Evolutionary conservation across 2,888 invertebrate genomes (phyloP).

Genomic region (Nipponacmea schrenckii): DNA sequence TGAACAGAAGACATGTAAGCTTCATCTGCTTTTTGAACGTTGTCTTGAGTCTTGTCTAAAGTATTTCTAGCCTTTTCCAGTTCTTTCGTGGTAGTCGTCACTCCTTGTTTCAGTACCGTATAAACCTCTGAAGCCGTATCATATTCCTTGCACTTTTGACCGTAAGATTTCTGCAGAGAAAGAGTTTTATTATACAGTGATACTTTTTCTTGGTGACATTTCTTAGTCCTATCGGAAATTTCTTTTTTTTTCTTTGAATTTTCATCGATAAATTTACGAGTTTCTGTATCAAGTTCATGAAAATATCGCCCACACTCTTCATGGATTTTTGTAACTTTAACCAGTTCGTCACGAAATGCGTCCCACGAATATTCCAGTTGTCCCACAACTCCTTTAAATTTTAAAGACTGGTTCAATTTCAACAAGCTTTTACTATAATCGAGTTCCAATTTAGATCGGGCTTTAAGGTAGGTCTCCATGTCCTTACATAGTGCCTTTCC

Average conservation of each 20-base stretch:
- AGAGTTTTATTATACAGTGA: background rate
- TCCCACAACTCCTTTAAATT: background rate
- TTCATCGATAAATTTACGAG: background rate
- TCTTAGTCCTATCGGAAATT: background rate
- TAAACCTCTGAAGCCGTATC: constrained; percentile 1
- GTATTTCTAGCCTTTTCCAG: constrained; percentile 16
- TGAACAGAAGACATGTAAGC: constrained; percentile 25
- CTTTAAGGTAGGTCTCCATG: background rate
- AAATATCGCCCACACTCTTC: background rate
- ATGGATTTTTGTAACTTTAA: background rate
- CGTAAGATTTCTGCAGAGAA: constrained; percentile 10
- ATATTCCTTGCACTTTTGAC: constrained; percentile 16
- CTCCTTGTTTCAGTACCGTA: background rate
- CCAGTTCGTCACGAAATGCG: background rate
- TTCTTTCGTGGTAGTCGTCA: constrained; percentile 14
- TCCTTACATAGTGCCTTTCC: background rate
- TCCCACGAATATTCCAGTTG: background rate
- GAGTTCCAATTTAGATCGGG: background rate
- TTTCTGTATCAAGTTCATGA: background rate
- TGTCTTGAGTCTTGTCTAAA: constrained; percentile 10
- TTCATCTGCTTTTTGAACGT: constrained; percentile 14
- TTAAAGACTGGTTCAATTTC: background rate
- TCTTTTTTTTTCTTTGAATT: background rate
- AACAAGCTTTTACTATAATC: background rate
- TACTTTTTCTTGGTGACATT: background rate